phyloP scores from a whole-genome alignment of 2,797 vertebrate genomes.

The Gymnothorax javanicus region DNA sequence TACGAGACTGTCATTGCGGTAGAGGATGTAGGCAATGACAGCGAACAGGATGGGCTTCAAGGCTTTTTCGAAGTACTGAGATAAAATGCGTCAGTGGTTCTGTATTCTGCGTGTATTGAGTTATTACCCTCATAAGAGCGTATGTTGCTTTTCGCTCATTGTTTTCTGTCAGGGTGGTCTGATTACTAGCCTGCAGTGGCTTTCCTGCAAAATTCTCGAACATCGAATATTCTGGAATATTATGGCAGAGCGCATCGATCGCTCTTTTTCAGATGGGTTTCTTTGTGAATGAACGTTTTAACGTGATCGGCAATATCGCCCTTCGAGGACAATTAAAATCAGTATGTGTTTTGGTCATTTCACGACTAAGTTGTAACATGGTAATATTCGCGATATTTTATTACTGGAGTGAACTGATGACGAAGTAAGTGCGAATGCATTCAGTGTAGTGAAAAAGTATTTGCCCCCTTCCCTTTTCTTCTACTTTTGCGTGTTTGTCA shows the following conservation, averaged over 20 bases:
- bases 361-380: too few species aligned
- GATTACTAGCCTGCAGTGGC: background rate
- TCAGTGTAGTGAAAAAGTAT: too few species aligned
- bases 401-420: too few species aligned
- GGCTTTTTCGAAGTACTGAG: background rate
- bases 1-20: background rate
- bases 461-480: too few species aligned
- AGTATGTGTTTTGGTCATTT: too few species aligned
- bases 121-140: background rate
- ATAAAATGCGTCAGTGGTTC: background rate
- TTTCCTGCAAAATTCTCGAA: background rate
- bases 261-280: background rate
- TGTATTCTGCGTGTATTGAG: background rate
- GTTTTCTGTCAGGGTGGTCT: background rate
- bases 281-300: background rate
- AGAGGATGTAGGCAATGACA: background rate
- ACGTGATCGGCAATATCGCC: background rate
- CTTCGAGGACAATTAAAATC: background rate
- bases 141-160: background rate
- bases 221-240: slow-evolving; percentile 3
- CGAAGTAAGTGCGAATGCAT: too few species aligned
- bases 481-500: too few species aligned
- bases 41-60: background rate
- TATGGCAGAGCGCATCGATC: background rate
- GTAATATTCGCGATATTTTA: too few species aligned